Conservation (phyloP, 2,888 invertebrate species). For the Hydraecia micacea region DNA sequence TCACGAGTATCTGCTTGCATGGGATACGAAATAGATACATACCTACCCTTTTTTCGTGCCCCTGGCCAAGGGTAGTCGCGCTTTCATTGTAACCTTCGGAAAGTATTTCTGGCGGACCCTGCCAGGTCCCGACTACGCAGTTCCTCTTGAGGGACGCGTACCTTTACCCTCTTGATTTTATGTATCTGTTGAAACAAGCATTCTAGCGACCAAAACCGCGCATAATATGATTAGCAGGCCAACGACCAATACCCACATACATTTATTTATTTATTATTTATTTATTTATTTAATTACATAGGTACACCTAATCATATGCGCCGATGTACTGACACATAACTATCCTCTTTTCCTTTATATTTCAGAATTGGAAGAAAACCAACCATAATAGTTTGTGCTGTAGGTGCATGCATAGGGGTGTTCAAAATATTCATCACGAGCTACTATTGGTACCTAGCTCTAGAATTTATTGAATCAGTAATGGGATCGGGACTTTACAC, state of each 20-base stretch:
- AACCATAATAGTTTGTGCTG: constrained; percentile 78
- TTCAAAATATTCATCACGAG: constrained; percentile 78
- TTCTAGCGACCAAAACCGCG: background rate
- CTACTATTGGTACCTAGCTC: constrained; percentile 76
- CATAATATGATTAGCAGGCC: constrained; percentile 3
- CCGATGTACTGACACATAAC: background rate
- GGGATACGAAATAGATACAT: background rate
- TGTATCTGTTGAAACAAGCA: background rate
- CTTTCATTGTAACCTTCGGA: background rate
- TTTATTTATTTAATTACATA: too few relatives aligned
- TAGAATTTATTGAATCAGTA: constrained; percentile 83
- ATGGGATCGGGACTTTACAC: constrained; percentile 83
- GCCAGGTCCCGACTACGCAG: background rate
- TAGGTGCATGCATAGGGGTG: constrained; percentile 79
- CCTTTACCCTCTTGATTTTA: background rate
- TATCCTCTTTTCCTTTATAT: constrained; percentile 29
- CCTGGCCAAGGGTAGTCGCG: background rate
- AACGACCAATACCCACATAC: background rate
- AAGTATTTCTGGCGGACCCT: background rate
- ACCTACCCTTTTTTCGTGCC: background rate
- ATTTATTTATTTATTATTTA: too few relatives aligned
- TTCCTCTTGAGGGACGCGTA: background rate
- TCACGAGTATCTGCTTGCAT: background rate
- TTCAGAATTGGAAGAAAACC: constrained; percentile 84
- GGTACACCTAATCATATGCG: background rate